phyloP scores from a whole-genome alignment of 2,113 vertebrate species.

The Corydoras maculifer region DNA sequence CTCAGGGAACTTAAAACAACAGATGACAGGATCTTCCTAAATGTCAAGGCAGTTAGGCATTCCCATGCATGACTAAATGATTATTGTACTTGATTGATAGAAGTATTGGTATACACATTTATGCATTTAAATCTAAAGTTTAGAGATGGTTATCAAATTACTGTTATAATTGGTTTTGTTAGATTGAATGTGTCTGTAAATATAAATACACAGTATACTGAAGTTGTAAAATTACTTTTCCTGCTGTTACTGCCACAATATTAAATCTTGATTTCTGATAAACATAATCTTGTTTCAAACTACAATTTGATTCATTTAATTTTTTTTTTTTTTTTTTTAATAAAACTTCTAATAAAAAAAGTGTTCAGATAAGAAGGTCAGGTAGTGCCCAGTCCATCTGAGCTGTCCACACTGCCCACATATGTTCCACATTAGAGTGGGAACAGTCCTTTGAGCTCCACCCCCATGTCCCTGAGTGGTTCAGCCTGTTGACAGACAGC shows the following conservation, averaged over 20 bases:
- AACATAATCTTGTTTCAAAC: background rate
- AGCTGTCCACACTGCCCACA: slow-evolving; percentile 49
- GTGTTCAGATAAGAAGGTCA: slow-evolving; percentile 47
- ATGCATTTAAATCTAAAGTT: no score
- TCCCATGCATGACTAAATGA: slow-evolving; percentile 47
- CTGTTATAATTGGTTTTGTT: no score
- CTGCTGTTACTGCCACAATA: no score
- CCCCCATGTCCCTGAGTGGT: slow-evolving; percentile 54
- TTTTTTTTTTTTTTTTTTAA: no score
- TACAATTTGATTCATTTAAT: no score
- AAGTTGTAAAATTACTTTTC: no score
- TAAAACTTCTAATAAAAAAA: slow-evolving; percentile 33
- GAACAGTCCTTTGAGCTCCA: slow-evolving; percentile 57
- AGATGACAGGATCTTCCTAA: slow-evolving; percentile 64
- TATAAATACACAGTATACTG: no score
- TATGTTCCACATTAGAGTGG: slow-evolving; percentile 66
- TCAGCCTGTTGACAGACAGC: slow-evolving; percentile 66
- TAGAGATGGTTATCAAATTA: no score
- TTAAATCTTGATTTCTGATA: background rate
- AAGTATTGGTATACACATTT: no score
- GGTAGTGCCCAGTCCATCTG: slow-evolving; percentile 59
- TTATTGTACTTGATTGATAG: slow-evolving; percentile 59
- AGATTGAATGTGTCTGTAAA: no score
- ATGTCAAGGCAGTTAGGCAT: slow-evolving; percentile 63
- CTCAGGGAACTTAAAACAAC: slow-evolving; percentile 68